Evolutionary conservation across 2,888 invertebrate genomes (phyloP).

Genomic region (Diaprepes abbreviatus): DNA sequence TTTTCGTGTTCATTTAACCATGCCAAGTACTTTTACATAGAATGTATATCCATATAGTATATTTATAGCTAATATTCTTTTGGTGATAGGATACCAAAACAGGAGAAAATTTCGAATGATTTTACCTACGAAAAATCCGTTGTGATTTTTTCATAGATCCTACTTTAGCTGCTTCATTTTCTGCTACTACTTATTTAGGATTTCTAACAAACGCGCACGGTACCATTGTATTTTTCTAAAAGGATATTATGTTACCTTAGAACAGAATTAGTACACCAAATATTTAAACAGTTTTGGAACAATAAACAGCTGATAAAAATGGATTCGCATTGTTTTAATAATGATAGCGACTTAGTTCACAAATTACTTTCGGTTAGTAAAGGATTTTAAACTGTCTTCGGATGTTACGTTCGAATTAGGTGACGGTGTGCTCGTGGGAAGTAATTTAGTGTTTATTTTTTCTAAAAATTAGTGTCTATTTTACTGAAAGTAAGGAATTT

Average conservation of each 20-base stretch:
- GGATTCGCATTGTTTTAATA: slow-evolving; percentile 44
- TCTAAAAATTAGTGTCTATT: too few species aligned
- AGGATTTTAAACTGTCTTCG: neutral
- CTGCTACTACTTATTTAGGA: neutral
- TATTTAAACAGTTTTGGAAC: slow-evolving; percentile 41
- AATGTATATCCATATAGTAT: too few species aligned
- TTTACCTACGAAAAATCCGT: too few species aligned
- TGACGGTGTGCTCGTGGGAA: neutral
- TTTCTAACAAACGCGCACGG: neutral
- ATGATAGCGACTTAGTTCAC: slow-evolving; percentile 38
- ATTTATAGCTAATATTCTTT: too few species aligned
- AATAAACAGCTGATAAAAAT: slow-evolving; percentile 46
- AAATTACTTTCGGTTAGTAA: slow-evolving; percentile 13
- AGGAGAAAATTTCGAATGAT: too few species aligned
- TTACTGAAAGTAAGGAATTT: too few species aligned
- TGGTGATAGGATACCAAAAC: too few species aligned
- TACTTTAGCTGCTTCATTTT: neutral
- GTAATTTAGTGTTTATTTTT: too few species aligned
- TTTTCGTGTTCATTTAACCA: too few species aligned
- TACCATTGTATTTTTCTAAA: slow-evolving; percentile 3
- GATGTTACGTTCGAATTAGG: neutral
- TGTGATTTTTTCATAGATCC: too few species aligned
- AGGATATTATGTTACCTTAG: slow-evolving; percentile 12
- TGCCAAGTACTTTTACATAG: too few species aligned
- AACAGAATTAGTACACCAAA: slow-evolving; percentile 35